These are phyloP conservation scores for Phengaris alcon DNA, from an alignment of 2,888 invertebrate species.

Conservation along the genomic window DNA sequence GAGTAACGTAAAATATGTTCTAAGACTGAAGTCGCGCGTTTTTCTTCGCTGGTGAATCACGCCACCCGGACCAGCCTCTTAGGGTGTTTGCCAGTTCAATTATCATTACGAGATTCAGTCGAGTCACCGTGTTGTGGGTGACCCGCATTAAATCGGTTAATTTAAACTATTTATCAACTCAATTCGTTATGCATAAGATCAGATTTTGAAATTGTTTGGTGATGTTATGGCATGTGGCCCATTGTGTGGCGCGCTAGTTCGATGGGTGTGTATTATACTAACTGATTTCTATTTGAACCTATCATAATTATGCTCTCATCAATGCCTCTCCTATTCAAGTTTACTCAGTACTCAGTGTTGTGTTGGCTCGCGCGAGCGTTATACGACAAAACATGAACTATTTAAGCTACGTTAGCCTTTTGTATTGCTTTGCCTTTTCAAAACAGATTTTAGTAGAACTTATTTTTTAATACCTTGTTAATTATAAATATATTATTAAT, in stretches of 20 bases:
- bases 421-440: neutral
- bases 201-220: slow-evolving; percentile 77
- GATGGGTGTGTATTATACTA: slow-evolving; percentile 75
- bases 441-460: neutral
- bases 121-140: slow-evolving; percentile 75
- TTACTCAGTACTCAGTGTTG: neutral
- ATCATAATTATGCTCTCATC: slow-evolving; percentile 44
- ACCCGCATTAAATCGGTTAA: slow-evolving; percentile 80
- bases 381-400: neutral
- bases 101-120: slow-evolving; percentile 74
- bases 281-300: slow-evolving; percentile 69
- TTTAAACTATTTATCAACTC: slow-evolving; percentile 78
- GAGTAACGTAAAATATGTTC: neutral
- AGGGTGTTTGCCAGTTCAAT: slow-evolving; percentile 79
- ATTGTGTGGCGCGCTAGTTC: slow-evolving; percentile 69
- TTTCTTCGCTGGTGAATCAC: neutral
- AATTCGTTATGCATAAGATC: slow-evolving; percentile 77
- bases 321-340: slow-evolving; percentile 3
- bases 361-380: neutral
- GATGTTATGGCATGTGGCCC: slow-evolving; percentile 70
- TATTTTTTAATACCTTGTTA: too few relatives aligned
- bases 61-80: neutral
- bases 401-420: slow-evolving; percentile 5
- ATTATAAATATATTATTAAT: too few relatives aligned
- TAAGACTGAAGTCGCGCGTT: neutral